These are phyloP conservation scores for Tetanocera ferruginea DNA, from an alignment of 2,888 invertebrate species.

Conservation along the genomic window DNA sequence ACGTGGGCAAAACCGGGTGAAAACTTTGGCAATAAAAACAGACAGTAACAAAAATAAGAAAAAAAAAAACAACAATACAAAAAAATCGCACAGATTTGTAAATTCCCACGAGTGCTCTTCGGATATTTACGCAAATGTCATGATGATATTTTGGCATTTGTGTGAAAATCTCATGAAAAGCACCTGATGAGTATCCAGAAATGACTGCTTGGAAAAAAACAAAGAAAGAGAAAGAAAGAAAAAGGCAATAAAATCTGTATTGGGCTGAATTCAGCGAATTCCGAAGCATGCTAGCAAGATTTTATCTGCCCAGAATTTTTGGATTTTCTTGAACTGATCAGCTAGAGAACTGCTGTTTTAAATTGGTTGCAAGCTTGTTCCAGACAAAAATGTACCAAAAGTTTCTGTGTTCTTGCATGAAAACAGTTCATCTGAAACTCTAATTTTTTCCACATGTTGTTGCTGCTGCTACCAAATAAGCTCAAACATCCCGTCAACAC, in stretches of 20 bases:
- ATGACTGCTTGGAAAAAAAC: neutral
- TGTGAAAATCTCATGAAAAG: constrained; percentile 12
- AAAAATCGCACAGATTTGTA: neutral
- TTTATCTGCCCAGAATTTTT: too few species aligned
- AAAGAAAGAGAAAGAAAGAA: neutral
- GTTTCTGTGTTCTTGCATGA: neutral
- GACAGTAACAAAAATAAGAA: neutral
- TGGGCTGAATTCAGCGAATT: neutral
- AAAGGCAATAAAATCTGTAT: neutral
- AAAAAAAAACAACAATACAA: neutral
- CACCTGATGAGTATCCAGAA: constrained; percentile 28
- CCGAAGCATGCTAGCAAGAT: neutral
- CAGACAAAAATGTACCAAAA: neutral
- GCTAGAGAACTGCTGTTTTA: too few species aligned
- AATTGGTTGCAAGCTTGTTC: neutral
- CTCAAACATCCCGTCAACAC: neutral
- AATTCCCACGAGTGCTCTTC: neutral
- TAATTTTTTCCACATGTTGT: constrained; percentile 6
- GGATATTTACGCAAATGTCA: neutral
- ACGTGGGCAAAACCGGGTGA: neutral
- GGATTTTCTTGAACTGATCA: too few species aligned
- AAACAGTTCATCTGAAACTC: neutral
- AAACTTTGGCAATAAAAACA: neutral
- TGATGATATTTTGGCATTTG: constrained; percentile 23
- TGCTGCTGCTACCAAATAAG: neutral